phyloP scores from a whole-genome alignment of 2,797 vertebrate genomes.

The Lophius americanus region DNA sequence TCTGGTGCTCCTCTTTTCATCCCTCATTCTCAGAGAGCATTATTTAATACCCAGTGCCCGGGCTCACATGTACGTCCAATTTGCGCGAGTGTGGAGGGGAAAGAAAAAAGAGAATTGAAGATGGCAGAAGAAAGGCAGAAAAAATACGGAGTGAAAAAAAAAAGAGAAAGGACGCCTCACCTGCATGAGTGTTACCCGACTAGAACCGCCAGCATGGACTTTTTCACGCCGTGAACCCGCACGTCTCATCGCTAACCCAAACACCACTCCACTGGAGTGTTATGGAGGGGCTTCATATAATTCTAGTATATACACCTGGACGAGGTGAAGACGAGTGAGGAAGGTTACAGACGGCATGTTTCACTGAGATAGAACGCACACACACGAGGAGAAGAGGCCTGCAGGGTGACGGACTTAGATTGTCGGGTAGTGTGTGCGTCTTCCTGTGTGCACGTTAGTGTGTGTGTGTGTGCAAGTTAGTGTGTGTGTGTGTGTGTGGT shows the following conservation, averaged over 20 bases:
- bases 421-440: conserved; percentile 9
- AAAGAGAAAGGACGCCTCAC: background rate
- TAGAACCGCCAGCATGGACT: conserved; percentile 11
- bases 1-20: conserved; percentile 50
- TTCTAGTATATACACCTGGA: conserved; percentile 24
- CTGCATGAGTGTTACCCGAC: conserved; percentile 17
- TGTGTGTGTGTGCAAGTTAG: conserved; percentile 11
- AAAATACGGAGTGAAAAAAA: background rate
- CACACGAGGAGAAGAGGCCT: background rate
- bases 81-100: conserved; percentile 4
- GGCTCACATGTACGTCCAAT: conserved; percentile 1
- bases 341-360: conserved; percentile 24
- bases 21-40: conserved; percentile 70
- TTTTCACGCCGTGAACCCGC: background rate
- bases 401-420: conserved; percentile 13
- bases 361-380: conserved; percentile 25
- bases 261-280: conserved; percentile 16
- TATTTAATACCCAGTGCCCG: conserved; percentile 60
- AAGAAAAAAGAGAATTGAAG: conserved; percentile 12
- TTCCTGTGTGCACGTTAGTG: conserved; percentile 19
- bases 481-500: conserved; percentile 57
- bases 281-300: conserved; percentile 17
- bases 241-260: conserved; percentile 38
- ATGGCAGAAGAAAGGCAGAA: conserved; percentile 11
- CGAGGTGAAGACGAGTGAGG: conserved; percentile 1